These are phyloP conservation scores for Pollenia amentaria DNA, from an alignment of 2,888 invertebrate genomes.

Conservation along the genomic window DNA sequence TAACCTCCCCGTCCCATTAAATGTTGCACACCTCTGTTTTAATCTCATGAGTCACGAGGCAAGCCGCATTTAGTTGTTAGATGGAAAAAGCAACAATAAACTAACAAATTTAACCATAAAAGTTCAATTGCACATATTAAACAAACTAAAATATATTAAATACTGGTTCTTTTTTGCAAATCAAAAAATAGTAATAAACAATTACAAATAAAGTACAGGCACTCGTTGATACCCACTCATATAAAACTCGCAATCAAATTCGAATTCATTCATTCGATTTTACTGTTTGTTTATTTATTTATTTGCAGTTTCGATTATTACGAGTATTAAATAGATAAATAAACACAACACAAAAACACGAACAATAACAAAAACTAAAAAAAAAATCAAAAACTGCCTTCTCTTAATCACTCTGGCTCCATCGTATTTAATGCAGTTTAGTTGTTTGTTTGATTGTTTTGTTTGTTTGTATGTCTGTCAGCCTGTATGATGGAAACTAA, in stretches of 20 bases:
- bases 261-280: constrained; percentile 52
- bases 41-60: constrained; percentile 40
- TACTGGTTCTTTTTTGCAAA: background rate
- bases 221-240: constrained; percentile 14
- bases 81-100: constrained; percentile 16
- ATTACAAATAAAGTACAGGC: constrained; percentile 48
- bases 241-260: constrained; percentile 24
- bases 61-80: constrained; percentile 17
- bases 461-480: constrained; percentile 19
- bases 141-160: background rate
- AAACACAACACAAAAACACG: constrained; percentile 23
- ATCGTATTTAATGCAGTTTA: constrained; percentile 17
- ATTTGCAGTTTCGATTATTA: constrained; percentile 50
- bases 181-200: constrained; percentile 26
- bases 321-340: constrained; percentile 54
- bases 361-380: background rate
- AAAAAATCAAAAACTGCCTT: constrained; percentile 22
- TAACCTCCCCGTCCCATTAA: background rate
- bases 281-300: constrained; percentile 13
- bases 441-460: constrained; percentile 16
- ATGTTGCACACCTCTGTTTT: background rate
- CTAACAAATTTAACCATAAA: constrained; percentile 36
- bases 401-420: constrained; percentile 54
- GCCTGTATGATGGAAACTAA: constrained; percentile 63
- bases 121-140: constrained; percentile 24